These are phyloP conservation scores for Salmo trutta DNA, from an alignment of 2,797 vertebrate species.

Conservation along the genomic window DNA sequence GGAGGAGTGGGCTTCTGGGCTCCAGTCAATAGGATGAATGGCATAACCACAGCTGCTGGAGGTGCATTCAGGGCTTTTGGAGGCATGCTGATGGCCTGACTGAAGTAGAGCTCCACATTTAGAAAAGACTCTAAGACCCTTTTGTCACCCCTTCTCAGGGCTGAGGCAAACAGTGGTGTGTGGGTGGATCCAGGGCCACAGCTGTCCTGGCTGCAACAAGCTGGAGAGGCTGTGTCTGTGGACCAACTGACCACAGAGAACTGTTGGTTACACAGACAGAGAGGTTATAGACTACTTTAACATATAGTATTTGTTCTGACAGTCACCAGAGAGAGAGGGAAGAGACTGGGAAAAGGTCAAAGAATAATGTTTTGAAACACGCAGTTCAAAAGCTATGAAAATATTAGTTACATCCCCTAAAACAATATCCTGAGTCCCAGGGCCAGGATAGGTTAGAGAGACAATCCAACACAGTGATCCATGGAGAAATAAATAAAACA, in stretches of 20 bases:
- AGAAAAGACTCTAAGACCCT: constrained; percentile 42
- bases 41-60: constrained; percentile 50
- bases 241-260: not conserved
- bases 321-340: not conserved
- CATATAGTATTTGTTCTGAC: not conserved
- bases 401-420: not conserved
- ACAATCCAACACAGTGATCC: no score
- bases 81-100: constrained; percentile 55
- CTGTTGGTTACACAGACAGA: no score
- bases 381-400: not conserved
- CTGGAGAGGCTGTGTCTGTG: not conserved
- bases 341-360: not conserved
- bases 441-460: no score
- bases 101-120: constrained; percentile 54
- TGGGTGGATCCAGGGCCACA: constrained; percentile 20
- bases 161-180: constrained; percentile 24
- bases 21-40: constrained; percentile 22
- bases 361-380: constrained; percentile 4
- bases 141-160: constrained; percentile 45
- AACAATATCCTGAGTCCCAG: not conserved
- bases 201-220: constrained; percentile 21
- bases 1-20: not conserved
- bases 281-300: no score
- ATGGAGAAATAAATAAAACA: not conserved
- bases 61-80: constrained; percentile 28